Conservation (phyloP, 2,888 invertebrate genomes). For the Drosophila robusta region DNA sequence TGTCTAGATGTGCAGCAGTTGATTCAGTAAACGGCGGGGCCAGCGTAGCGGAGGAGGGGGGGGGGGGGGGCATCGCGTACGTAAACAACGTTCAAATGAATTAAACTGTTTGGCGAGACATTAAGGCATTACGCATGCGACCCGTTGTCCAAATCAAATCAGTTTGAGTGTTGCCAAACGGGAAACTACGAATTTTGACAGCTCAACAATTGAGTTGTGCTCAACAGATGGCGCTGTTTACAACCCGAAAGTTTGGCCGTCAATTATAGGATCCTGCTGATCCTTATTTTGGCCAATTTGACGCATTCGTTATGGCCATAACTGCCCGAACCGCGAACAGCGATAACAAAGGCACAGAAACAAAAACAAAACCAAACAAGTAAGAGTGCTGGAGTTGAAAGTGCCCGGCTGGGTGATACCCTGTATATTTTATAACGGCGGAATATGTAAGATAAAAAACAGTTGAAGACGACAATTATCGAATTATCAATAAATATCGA, state of each 20-base stretch:
- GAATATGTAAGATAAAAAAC: too few species aligned
- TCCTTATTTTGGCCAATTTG: conserved; percentile 57
- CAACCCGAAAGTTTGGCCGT: conserved; percentile 7
- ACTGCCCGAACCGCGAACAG: neutral
- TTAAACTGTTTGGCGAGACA: conserved; percentile 34
- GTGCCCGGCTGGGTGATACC: neutral
- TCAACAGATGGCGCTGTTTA: conserved; percentile 14
- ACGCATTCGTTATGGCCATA: conserved; percentile 47
- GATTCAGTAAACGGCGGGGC: neutral
- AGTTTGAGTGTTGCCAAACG: conserved; percentile 8
- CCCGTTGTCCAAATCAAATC: conserved; percentile 28
- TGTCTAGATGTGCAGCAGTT: neutral
- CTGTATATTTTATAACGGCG: neutral
- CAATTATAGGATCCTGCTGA: conserved; percentile 32
- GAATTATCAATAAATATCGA: too few species aligned
- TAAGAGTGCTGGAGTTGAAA: too few species aligned
- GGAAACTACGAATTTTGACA: neutral
- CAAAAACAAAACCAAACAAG: neutral
- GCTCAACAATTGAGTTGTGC: neutral
- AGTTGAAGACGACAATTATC: too few species aligned
- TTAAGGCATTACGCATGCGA: conserved; percentile 41
- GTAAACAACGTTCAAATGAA: conserved; percentile 34
- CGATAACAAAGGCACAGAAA: neutral
- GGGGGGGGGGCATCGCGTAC: neutral
- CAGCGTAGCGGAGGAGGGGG: neutral